Percentiles rank a stretch among this genome's conserved stretches.
These are phyloP conservation scores for Microcaecilia unicolor DNA, from an alignment of 2,797 vertebrate genomes.

Conservation along the genomic window DNA sequence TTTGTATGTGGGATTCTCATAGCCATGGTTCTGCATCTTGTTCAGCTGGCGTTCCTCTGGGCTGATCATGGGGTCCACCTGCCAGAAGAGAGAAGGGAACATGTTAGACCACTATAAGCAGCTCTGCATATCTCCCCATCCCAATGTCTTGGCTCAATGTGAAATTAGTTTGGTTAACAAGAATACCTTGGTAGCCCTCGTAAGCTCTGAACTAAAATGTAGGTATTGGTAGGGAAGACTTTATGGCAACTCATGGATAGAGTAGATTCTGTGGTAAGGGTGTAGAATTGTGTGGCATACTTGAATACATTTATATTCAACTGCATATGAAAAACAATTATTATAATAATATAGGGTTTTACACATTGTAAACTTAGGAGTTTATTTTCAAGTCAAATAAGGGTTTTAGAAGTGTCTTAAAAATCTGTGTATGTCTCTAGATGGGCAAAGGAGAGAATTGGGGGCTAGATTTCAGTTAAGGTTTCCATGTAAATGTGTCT, in stretches of 20 bases:
- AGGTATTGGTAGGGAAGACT: not conserved
- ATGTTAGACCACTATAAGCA: not conserved
- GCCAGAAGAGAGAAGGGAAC: not conserved
- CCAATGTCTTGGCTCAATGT: not conserved
- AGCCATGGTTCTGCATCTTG: slow-evolving; percentile 82
- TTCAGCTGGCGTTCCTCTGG: slow-evolving; percentile 75
- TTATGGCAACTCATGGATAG: not conserved
- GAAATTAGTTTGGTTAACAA: not conserved
- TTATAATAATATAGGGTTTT: too few species aligned
- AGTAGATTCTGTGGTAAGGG: not conserved
- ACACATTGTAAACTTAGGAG: too few species aligned
- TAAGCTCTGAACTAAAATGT: too few species aligned
- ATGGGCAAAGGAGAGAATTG: too few species aligned
- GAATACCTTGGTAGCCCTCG: not conserved
- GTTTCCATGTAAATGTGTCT: too few species aligned
- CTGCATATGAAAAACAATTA: too few species aligned
- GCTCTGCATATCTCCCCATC: not conserved
- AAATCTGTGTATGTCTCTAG: too few species aligned
- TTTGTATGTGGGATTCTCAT: slow-evolving; percentile 75
- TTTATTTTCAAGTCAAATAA: too few species aligned
- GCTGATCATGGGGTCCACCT: slow-evolving; percentile 71
- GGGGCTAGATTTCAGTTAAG: too few species aligned
- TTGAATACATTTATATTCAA: too few species aligned
- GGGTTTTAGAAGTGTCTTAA: too few species aligned
- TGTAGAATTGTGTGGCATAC: too few species aligned